Evolutionary conservation across 2,113 vertebrate species (phyloP), one percentile per base, ranked within the genome.

Genomic region (Tyto alba): DNA sequence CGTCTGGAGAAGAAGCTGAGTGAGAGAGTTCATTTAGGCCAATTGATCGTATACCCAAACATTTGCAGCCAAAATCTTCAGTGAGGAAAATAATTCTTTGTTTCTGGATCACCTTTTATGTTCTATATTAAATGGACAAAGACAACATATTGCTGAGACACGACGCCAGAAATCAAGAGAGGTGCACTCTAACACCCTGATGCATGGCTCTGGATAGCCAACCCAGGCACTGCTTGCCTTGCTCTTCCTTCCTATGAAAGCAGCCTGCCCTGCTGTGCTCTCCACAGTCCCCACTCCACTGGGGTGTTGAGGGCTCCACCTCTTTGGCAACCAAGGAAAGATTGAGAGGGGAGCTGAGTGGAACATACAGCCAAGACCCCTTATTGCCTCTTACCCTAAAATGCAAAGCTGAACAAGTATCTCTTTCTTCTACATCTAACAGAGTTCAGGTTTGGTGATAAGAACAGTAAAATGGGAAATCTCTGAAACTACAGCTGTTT

Each of bases 61-160:
- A 91, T 72, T 93, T 77, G 55, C 12, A 17, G 79, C 59, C 92
- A 96, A 89, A 95, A 95, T 79, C 85, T 88, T 97, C 23, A 72
- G 62, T 29, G 59, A 91, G 41, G 36, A 82, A 86, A 84, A 74
- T 13, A 74, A 34, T 66, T 60, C 48, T 88, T 91, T 88, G 40
- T 67, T 77, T 66, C 66, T 56, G 30, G 27, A 85, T 20, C 18
- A 74, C 25, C 25, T 87, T 77, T 85, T 87, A 43, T 88, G 81
- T 91, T 34, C 62, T 81, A 2, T 20, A 22, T 79, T 55, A 72
- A 84, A 53, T 19, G 29, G 13, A 90, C 36, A 73, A 77, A 72
- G 48, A 47, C 43, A 74, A 34, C 4, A 9, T 40, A 25, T 12
- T 64, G 34, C 26, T n/a, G 56, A 45, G 72, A 43, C 40, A 3